Evolutionary conservation across 1,140 invertebrate genomes (phyloP), one percentile per base, ranked within the genome.

Genomic region (Caenorhabditis elegans): DNA sequence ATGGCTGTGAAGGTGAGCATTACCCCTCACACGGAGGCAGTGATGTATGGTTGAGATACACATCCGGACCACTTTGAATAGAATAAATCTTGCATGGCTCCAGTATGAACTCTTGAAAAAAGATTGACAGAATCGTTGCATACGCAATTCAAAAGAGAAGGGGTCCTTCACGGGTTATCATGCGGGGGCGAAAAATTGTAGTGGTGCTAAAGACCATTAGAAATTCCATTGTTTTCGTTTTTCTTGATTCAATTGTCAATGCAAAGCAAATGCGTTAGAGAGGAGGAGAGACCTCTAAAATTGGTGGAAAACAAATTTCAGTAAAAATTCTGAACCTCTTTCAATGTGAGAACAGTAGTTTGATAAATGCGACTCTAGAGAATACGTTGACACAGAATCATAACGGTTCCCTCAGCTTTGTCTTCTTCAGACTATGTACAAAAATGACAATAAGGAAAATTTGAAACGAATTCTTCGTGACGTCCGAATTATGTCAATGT

Each of bases 391-490:
- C 17, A 36, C 24, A n/a, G 36, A 78, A 39, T 83, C 28, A 55
- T 11, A 31, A 53, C 10, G 13, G 8, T 51, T 46, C 34, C 10
- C 11, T 82, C 17, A 51, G 19, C 31, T 24, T 80, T 51, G 83
- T 89, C 79, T 78, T 80, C 83, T 92, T 79, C 90, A 95, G 93
- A 96, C 98, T 94, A 98, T 99, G 96, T 92, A 96, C 82, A 92
- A 96, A 48, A 96, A 95, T 13, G 95, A 96, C 13, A 98, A 98
- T 90, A 93, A 93, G 15, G 96, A 98, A 90, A 96, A 98, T 91
- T 98, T 96, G 82, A 98, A 98, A 90, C 93, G 96, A 86, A 97
- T 99, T 79, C 94, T 97, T 55, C 98, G 98, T 95, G 97, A 99
- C 91, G 92, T 98, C 84, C 96, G 98, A 90, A 96, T 98, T 31